Evolutionary conservation across 2,113 vertebrate genomes (phyloP), one percentile per base, ranked within the genome.

Genomic region (Macrotis lagotis): DNA sequence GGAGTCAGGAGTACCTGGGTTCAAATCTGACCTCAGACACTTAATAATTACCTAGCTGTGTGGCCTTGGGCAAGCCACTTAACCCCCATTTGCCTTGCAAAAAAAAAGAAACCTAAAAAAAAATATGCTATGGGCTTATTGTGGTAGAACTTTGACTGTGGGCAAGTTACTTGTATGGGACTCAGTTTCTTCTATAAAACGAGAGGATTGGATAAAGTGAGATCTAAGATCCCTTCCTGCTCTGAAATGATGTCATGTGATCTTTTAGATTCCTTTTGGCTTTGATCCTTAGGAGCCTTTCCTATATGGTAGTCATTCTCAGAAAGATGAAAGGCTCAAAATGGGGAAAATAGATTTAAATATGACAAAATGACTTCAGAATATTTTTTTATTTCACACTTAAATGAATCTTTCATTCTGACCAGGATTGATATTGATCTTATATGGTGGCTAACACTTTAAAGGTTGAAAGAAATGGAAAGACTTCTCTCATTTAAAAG

Each of bases 331-430:
- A 37, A 25, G 31, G 44, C 95, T 95, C 96, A 93, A 98, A 96
- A 95, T 83, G 90, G 94, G 95, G 97, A 89, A 92, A 97, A 97
- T 95, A 96, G 95, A 92, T 93, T 97, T 97, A 96, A 98, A 97
- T 55, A 91, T 22, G 24, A 25, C 96, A 90, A 96, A 97, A 97
- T 96, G 92, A 97, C 91, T 97, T 95, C 55, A 96, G 91, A 96
- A 96, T 96, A 83, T 92, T 95, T 96, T 52, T 93, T 91, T 90
- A 96, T 3, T 26, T 93, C 96, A 90, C 50, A 44, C 66, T 88
- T 51, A 90, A 11, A 51, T 96, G 47, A 94, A 88, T 90, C 89
- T 97, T 90, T 96, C 96, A 93, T 90, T 92, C 89, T 50, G 96
- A 51, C 91, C 88, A 48, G 96, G 96, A 94, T 89, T 89, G 95